These are phyloP conservation scores for Brevimyrus niger DNA, from an alignment of 2,113 vertebrate genomes.

Conservation along the genomic window DNA sequence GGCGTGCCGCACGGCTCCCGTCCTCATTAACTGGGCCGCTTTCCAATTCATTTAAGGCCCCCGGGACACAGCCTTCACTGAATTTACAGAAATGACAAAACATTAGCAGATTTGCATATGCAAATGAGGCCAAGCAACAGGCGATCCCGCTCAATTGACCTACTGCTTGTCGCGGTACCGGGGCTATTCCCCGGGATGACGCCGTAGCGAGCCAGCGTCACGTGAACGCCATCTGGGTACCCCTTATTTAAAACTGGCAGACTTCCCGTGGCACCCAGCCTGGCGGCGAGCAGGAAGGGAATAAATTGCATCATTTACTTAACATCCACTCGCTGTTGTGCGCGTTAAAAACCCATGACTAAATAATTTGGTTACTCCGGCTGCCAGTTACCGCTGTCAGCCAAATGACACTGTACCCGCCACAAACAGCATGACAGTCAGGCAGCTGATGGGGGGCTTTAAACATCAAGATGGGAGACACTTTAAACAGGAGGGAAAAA, in stretches of 20 bases:
- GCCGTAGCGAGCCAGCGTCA: conserved; percentile 86
- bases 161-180: conserved; percentile 77
- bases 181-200: conserved; percentile 76
- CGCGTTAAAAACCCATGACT: conserved; percentile 91
- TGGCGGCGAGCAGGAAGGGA: conserved; percentile 83
- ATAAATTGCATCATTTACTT: conserved; percentile 99
- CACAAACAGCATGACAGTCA: conserved; percentile 52
- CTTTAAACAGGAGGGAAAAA: neutral
- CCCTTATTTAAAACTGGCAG: conserved; percentile 96
- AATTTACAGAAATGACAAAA: conserved; percentile 76
- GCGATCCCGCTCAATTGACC: conserved; percentile 80
- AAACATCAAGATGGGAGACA: conserved; percentile 37
- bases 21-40: conserved; percentile 67
- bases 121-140: conserved; percentile 79
- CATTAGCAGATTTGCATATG: conserved; percentile 82
- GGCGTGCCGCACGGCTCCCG: conserved; percentile 35
- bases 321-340: conserved; percentile 85
- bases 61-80: conserved; percentile 68
- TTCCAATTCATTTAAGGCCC: conserved; percentile 75
- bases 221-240: conserved; percentile 91
- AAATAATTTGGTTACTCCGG: conserved; percentile 85
- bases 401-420: conserved; percentile 63
- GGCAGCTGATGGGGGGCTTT: conserved; percentile 39
- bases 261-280: conserved; percentile 81
- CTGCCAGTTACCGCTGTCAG: conserved; percentile 76